phyloP scores from a whole-genome alignment of 1,140 invertebrate species.

The Laupala kohalensis region DNA sequence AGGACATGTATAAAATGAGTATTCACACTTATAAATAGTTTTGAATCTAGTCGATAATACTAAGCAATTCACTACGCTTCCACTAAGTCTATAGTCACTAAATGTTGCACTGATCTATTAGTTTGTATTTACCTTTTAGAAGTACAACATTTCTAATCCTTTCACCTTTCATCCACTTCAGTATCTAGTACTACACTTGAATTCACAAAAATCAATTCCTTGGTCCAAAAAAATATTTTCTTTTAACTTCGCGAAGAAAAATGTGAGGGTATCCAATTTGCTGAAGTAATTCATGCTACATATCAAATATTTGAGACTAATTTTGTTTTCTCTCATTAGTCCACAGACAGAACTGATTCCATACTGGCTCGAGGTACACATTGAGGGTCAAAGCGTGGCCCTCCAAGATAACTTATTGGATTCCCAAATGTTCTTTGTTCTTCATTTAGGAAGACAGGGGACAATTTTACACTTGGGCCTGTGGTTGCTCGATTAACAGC shows the following conservation, averaged over 20 bases:
- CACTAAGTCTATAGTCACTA: not conserved
- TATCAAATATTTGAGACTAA: no score
- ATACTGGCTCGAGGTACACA: slow-evolving; percentile 38
- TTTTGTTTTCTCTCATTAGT: no score
- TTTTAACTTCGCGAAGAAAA: no score
- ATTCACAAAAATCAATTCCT: not conserved
- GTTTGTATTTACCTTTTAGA: not conserved
- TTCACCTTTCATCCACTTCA: no score
- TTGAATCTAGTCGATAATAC: no score
- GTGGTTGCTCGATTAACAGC: not conserved
- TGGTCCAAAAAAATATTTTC: not conserved
- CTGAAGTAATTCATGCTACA: no score
- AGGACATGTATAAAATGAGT: not conserved
- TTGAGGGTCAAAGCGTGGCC: slow-evolving; percentile 37
- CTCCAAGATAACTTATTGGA: slow-evolving; percentile 57
- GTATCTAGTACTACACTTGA: no score
- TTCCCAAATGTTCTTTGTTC: slow-evolving; percentile 46
- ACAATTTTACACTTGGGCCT: slow-evolving; percentile 10
- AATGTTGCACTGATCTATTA: not conserved
- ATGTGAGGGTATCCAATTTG: no score
- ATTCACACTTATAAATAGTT: not conserved
- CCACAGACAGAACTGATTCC: slow-evolving; percentile 55
- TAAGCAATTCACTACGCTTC: no score
- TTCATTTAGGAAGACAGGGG: slow-evolving; percentile 38
- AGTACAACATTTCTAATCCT: not conserved